Evolutionary conservation across 1,140 invertebrate genomes (phyloP).

Genomic region (Anastatus disparis): DNA sequence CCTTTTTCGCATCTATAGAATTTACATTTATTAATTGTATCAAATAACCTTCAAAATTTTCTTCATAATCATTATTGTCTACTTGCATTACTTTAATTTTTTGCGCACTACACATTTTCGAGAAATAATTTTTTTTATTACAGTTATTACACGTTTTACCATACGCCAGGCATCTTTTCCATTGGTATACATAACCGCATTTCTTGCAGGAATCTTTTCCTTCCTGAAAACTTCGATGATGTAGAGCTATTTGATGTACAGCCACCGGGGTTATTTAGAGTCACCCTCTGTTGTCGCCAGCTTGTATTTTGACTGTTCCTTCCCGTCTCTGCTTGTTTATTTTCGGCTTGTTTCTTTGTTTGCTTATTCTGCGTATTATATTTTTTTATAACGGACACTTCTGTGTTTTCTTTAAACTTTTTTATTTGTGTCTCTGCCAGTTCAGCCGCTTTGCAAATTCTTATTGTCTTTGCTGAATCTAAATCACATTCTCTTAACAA

Average conservation of each 20-base stretch:
- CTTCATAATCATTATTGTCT: neutral
- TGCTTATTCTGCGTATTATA: neutral
- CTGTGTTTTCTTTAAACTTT: no score
- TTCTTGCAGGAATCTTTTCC: no score
- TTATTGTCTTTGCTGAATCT: conserved; percentile 46
- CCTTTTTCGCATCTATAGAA: conserved; percentile 3
- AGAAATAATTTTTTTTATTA: conserved; percentile 27
- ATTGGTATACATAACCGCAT: no score
- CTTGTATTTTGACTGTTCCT: no score
- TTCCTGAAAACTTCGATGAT: neutral
- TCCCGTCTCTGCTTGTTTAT: neutral
- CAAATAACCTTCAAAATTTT: no score
- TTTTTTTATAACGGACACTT: no score
- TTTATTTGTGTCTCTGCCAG: conserved; percentile 16
- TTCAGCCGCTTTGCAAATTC: conserved; percentile 39
- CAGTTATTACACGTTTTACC: conserved; percentile 8
- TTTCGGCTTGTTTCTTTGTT: neutral
- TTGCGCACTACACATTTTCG: conserved; percentile 9
- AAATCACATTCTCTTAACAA: conserved; percentile 51
- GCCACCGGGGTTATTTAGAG: no score
- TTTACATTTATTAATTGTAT: no score
- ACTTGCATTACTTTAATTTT: conserved; percentile 2
- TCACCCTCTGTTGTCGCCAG: no score
- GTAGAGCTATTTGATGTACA: no score
- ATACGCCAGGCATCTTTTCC: conserved; percentile 14